phyloP scores from a whole-genome alignment of 37 sponge, comb jelly and placozoan species.

The Bolinopsis microptera region DNA sequence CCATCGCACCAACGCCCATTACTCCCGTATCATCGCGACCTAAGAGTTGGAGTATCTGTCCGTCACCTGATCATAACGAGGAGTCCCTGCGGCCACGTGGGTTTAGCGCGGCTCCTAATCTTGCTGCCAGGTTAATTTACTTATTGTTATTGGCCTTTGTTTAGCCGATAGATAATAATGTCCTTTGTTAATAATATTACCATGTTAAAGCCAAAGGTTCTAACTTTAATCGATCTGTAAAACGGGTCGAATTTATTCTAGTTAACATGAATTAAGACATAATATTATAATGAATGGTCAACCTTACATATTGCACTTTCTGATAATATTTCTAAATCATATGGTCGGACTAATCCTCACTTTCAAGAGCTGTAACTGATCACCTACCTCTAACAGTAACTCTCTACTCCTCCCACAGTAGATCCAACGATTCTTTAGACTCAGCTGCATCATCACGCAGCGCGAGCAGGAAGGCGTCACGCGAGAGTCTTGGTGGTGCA shows the following conservation, averaged over 20 bases:
- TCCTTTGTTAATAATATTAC: no score
- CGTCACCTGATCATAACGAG: slow-evolving; percentile 2
- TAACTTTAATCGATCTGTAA: not conserved
- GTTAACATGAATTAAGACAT: no score
- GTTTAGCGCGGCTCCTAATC: slow-evolving; percentile 15
- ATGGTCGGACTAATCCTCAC: no score
- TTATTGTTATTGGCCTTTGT: no score
- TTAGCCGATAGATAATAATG: no score
- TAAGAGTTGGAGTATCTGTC: slow-evolving; percentile 56
- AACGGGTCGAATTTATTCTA: not conserved
- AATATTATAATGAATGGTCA: no score
- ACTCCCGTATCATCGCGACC: not conserved
- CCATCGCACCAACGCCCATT: not conserved
- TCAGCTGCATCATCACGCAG: not conserved
- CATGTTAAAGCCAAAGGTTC: no score
- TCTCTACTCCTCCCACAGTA: not conserved
- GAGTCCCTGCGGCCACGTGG: not conserved
- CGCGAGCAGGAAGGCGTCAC: slow-evolving; percentile 10
- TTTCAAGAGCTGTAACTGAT: no score
- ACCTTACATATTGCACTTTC: no score
- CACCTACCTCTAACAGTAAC: not conserved
- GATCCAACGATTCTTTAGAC: slow-evolving; percentile 19
- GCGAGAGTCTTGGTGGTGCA: not conserved
- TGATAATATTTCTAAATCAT: no score
- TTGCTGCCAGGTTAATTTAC: not conserved